Evolutionary conservation across 2,888 invertebrate genomes (phyloP).

Genomic region (Dicyrtomina minuta): DNA sequence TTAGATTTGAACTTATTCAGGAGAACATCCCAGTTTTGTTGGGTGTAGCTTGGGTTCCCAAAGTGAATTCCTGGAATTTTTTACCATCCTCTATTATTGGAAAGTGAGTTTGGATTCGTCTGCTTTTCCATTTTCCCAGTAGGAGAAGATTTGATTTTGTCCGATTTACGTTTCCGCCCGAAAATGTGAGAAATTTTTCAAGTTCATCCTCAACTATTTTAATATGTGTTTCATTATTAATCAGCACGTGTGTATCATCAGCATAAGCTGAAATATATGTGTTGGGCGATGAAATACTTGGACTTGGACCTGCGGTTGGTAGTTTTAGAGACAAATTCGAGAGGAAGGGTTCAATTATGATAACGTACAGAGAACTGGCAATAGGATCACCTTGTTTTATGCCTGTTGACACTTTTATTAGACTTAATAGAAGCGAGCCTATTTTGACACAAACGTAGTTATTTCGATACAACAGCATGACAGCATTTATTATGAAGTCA

Average conservation of each 20-base stretch:
- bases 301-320: not conserved
- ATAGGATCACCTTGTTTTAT: conserved; percentile 8
- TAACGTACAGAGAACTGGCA: not conserved
- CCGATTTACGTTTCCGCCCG: not conserved
- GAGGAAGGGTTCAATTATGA: not conserved
- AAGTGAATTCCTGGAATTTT: conserved; percentile 16
- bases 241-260: not conserved
- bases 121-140: not conserved
- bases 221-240: not conserved
- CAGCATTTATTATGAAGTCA: too few relatives aligned
- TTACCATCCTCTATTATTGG: not conserved
- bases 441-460: too few relatives aligned
- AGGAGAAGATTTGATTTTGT: not conserved
- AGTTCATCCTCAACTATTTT: not conserved
- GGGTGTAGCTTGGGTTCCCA: not conserved
- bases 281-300: not conserved
- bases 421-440: not conserved
- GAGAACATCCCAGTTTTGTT: not conserved
- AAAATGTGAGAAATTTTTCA: not conserved
- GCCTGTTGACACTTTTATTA: not conserved
- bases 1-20: not conserved
- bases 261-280: not conserved
- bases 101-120: not conserved
- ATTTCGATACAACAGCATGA: too few relatives aligned
- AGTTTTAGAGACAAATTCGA: not conserved